Conservation (phyloP, 2,797 vertebrate species). For the Hoplostethus mediterraneus region DNA sequence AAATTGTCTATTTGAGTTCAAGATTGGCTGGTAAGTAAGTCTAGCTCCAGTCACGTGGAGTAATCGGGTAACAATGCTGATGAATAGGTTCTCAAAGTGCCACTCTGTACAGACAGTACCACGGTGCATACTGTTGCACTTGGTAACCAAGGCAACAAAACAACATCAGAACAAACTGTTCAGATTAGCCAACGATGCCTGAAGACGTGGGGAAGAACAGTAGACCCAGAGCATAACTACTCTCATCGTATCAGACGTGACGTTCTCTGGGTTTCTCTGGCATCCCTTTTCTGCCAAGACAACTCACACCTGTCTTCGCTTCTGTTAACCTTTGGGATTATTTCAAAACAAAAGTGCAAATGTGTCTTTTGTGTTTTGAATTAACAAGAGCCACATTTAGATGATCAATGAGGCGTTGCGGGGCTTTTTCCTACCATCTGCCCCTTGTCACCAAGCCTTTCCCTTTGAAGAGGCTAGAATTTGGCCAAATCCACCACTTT, state of each 20-base stretch:
- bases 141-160: slow-evolving; percentile 88
- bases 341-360: slow-evolving; percentile 38
- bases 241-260: slow-evolving; percentile 4
- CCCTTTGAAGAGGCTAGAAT: slow-evolving; percentile 74
- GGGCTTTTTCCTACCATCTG: slow-evolving; percentile 75
- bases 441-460: slow-evolving; percentile 73
- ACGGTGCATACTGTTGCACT: slow-evolving; percentile 79
- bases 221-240: slow-evolving; percentile 53
- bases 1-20: background rate
- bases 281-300: background rate
- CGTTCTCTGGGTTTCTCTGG: slow-evolving; percentile 4
- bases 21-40: slow-evolving; percentile 18
- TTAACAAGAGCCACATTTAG: slow-evolving; percentile 32
- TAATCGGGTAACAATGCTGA: slow-evolving; percentile 52
- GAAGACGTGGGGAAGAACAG: slow-evolving; percentile 71
- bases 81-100: slow-evolving; percentile 58
- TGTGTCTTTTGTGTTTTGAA: slow-evolving; percentile 40
- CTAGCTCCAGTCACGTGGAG: slow-evolving; percentile 36
- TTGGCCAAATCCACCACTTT: slow-evolving; percentile 65
- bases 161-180: slow-evolving; percentile 85
- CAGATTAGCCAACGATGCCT: slow-evolving; percentile 79
- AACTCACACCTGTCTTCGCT: background rate
- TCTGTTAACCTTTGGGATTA: slow-evolving; percentile 18
- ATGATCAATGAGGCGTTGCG: slow-evolving; percentile 58
- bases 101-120: slow-evolving; percentile 70